Evolutionary conservation across 1,140 invertebrate species (phyloP), one percentile per base, ranked within the genome.

Genomic region (Heterodera carotae): DNA sequence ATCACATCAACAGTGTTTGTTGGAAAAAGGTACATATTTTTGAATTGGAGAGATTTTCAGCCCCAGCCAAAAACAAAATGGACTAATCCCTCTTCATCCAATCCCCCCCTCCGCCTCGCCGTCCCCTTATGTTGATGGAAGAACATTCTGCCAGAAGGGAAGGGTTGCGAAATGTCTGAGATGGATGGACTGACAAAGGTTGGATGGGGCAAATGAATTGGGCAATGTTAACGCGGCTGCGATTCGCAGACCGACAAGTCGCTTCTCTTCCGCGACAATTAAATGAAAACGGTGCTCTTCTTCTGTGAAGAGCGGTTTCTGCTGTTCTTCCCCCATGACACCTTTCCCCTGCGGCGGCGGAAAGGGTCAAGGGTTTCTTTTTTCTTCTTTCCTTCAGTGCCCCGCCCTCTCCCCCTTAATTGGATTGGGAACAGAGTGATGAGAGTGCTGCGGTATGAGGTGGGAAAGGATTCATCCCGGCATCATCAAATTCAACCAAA

Each of bases 301-400:
- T 22, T 15, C 12, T 22, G 48, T 18, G 15, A 56, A 53, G 22
- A 56, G 18, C 18, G 12, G 15, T 5, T 15, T 22, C 48, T 2
- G 48, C 22, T 56, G 10, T 22, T 53, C 18, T 53, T 22, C 18
- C 18, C 18, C 48, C 12, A 56, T 1, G 22, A 56, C 48, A 56
- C 48, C 48, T 56, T 56, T 69, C n/a, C 2, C 12, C 67, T 25
- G 7, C 34, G 8, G 25, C 10, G n/a, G 34, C 48, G 69, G 69
- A 56, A 71, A 69, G 48, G 48, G 48, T 56, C 69, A 71, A 59
- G 59, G 10, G 69, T 48, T 36, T 48, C 29, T 71, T 53, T 43
- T 34, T 69, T 18, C 3, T 10, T 15, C 53, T 2, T 3, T 69
- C 53, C 53, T 69, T 69, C n/a, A n/a, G n/a, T n/a, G n/a, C n/a